Percentiles rank a stretch among this genome's conserved stretches.
These are phyloP conservation scores for Mythimna albipuncta DNA, from an alignment of 2,888 invertebrate species.

Conservation along the genomic window DNA sequence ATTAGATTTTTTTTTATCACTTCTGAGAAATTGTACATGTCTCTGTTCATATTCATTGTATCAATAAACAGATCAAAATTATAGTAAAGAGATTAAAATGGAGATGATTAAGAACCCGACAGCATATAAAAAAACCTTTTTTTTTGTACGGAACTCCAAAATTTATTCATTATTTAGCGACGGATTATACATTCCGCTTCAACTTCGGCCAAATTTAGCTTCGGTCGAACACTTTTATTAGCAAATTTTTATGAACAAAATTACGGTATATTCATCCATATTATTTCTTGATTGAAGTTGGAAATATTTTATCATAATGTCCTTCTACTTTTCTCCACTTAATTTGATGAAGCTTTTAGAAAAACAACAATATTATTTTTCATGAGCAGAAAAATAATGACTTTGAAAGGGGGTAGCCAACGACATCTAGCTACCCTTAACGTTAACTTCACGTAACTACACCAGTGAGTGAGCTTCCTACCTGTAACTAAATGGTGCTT, in stretches of 20 bases:
- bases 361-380: slow-evolving; percentile 12
- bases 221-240: slow-evolving; percentile 45
- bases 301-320: slow-evolving; percentile 38
- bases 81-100: neutral
- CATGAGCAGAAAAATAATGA: slow-evolving; percentile 2
- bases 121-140: slow-evolving; percentile 14
- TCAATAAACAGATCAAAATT: neutral
- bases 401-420: slow-evolving; percentile 4
- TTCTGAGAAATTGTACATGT: neutral
- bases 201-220: slow-evolving; percentile 44
- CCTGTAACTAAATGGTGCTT: slow-evolving; percentile 2
- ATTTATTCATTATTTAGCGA: slow-evolving; percentile 53
- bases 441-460: slow-evolving; percentile 6
- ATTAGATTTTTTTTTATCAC: neutral
- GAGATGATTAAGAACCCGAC: neutral
- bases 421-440: slow-evolving; percentile 43
- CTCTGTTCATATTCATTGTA: neutral
- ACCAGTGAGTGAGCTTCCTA: neutral
- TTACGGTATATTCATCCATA: slow-evolving; percentile 43
- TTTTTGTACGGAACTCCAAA: slow-evolving; percentile 39
- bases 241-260: slow-evolving; percentile 41
- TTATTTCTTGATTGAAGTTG: slow-evolving; percentile 41
- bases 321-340: slow-evolving; percentile 7
- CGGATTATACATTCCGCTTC: slow-evolving; percentile 50
- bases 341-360: slow-evolving; percentile 20